Evolutionary conservation across 1,140 invertebrate species (phyloP).

Genomic region (Drosophila insularis): DNA sequence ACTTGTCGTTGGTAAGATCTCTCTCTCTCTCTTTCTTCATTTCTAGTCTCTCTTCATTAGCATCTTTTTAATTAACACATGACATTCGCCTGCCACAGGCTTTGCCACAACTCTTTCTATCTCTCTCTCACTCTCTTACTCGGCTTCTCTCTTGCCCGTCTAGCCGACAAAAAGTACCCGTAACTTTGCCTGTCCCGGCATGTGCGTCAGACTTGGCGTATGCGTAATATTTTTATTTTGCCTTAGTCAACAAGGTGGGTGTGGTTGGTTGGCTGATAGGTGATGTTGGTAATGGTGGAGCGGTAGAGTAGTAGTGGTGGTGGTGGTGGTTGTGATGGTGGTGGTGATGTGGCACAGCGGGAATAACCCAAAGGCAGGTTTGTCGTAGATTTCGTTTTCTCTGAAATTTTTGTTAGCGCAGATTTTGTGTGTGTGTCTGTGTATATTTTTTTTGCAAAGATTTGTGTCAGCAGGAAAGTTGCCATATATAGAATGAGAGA

Average conservation of each 20-base stretch:
- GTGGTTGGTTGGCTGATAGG: neutral
- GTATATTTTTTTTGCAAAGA: slow-evolving; percentile 41
- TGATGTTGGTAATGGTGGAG: no score
- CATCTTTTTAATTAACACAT: slow-evolving; percentile 43
- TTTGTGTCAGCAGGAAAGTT: slow-evolving; percentile 70
- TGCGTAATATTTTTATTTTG: slow-evolving; percentile 73
- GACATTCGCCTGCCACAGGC: slow-evolving; percentile 43
- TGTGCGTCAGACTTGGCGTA: slow-evolving; percentile 69
- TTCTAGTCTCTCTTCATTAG: slow-evolving; percentile 75
- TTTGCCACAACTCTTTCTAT: slow-evolving; percentile 48
- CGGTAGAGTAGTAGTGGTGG: no score
- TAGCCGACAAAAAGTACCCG: slow-evolving; percentile 27
- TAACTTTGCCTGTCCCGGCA: slow-evolving; percentile 14
- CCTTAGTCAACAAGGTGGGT: slow-evolving; percentile 59
- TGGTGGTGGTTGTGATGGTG: neutral
- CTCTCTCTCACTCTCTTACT: neutral
- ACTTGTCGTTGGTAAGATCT: slow-evolving; percentile 11
- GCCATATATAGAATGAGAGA: slow-evolving; percentile 5
- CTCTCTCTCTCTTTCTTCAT: slow-evolving; percentile 47
- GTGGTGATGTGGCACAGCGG: neutral
- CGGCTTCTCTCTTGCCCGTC: slow-evolving; percentile 5
- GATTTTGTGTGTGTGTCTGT: slow-evolving; percentile 29
- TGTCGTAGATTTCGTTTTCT: slow-evolving; percentile 30
- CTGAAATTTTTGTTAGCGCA: slow-evolving; percentile 50
- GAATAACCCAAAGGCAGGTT: neutral